Evolutionary conservation across 2,888 invertebrate genomes (phyloP).

Genomic region (Conistra vaccinii): DNA sequence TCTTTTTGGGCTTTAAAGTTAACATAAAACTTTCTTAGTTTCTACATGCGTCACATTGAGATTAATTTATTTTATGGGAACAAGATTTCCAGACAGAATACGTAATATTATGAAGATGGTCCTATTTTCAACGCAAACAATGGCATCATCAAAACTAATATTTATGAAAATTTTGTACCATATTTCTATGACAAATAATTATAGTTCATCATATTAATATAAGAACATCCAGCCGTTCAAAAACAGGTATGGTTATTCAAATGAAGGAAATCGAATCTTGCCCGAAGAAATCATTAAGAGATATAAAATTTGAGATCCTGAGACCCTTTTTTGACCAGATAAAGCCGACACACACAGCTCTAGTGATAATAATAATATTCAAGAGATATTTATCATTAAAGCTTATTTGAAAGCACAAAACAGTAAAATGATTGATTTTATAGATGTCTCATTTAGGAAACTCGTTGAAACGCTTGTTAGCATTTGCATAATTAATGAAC

Average conservation of each 20-base stretch:
- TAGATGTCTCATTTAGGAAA: conserved; percentile 42
- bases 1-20: conserved; percentile 50
- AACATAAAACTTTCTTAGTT: conserved; percentile 46
- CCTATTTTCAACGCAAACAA: background rate
- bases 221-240: background rate
- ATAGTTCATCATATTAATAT: background rate
- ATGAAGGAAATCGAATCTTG: conserved; percentile 15
- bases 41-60: conserved; percentile 44
- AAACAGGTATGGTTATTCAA: conserved; percentile 19
- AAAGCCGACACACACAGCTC: background rate
- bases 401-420: conserved; percentile 3
- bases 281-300: conserved; percentile 39
- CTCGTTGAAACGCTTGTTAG: conserved; percentile 42
- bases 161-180: background rate
- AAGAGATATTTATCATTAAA: conserved; percentile 19
- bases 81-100: background rate
- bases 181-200: background rate
- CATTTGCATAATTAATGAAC: conserved; percentile 59
- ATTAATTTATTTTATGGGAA: conserved; percentile 26
- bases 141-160: background rate
- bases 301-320: conserved; percentile 14
- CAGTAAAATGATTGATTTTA: conserved; percentile 53
- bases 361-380: conserved; percentile 28
- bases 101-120: background rate
- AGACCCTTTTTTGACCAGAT: conserved; percentile 19